Evolutionary conservation across 2,888 invertebrate genomes (phyloP).

Genomic region (Bellardia bayeri): DNA sequence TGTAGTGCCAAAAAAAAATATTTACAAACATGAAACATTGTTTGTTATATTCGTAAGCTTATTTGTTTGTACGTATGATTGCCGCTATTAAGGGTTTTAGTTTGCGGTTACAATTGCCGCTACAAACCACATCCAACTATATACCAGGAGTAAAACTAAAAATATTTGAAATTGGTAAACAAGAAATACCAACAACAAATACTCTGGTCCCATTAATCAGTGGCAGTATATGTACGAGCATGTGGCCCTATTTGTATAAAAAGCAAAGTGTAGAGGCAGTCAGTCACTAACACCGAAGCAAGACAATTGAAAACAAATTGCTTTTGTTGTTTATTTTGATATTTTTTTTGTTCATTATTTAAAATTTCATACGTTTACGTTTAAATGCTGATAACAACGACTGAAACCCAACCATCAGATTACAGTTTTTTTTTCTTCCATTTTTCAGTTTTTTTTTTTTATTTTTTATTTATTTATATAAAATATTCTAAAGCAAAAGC

Average conservation of each 20-base stretch:
- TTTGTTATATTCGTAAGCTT: background rate
- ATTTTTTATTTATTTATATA: slow-evolving; percentile 28
- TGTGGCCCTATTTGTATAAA: background rate
- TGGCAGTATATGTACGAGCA: background rate
- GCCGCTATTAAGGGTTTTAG: slow-evolving; percentile 14
- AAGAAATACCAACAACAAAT: slow-evolving; percentile 6
- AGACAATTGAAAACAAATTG: slow-evolving; percentile 41
- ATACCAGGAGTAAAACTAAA: background rate
- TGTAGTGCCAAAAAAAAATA: background rate
- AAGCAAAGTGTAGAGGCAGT: slow-evolving; percentile 4
- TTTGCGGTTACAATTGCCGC: slow-evolving; percentile 39
- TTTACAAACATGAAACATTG: slow-evolving; percentile 8
- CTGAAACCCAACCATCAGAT: slow-evolving; percentile 67
- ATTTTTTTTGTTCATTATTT: slow-evolving; percentile 44
- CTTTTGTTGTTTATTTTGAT: background rate
- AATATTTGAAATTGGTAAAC: background rate
- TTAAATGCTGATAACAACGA: slow-evolving; percentile 69
- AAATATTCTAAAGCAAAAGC: slow-evolving; percentile 62
- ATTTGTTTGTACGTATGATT: background rate
- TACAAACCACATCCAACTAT: slow-evolving; percentile 11
- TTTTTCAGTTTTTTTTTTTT: slow-evolving; percentile 12
- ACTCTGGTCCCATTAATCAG: slow-evolving; percentile 43
- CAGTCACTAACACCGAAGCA: slow-evolving; percentile 37
- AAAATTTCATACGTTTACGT: slow-evolving; percentile 60
- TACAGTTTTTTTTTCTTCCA: slow-evolving; percentile 42